A percentile compares a stretch with the other conserved stretches of the same genome.
These are phyloP conservation scores for Frankliniella fusca DNA, from an alignment of 2,888 invertebrate species.

Conservation along the genomic window DNA sequence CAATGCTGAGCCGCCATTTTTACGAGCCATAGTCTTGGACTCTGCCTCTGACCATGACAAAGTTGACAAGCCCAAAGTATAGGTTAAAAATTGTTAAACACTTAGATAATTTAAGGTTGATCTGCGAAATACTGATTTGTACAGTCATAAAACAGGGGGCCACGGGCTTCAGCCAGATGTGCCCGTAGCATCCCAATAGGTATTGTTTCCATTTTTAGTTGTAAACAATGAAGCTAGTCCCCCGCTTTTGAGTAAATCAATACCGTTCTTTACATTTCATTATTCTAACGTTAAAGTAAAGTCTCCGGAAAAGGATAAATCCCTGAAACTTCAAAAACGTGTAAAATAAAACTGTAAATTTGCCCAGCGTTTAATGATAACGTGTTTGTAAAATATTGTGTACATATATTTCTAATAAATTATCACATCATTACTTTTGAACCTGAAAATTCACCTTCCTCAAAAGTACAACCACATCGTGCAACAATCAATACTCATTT, in stretches of 20 bases:
- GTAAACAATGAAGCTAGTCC: conserved; percentile 13
- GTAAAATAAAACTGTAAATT: neutral
- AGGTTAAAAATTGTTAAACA: neutral
- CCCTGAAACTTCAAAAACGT: neutral
- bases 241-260: neutral
- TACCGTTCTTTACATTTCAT: neutral
- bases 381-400: neutral
- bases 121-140: neutral
- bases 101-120: neutral
- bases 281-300: too few species aligned
- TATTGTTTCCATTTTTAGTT: neutral
- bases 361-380: neutral
- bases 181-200: neutral
- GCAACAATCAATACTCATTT: too few species aligned
- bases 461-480: neutral
- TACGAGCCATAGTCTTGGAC: neutral
- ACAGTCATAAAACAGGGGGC: neutral
- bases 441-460: neutral
- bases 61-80: neutral
- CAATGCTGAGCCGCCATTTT: neutral
- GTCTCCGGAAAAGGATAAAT: too few species aligned
- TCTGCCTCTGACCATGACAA: neutral
- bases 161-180: too few species aligned
- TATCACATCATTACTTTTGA: neutral
- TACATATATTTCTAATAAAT: conserved; percentile 25